These are phyloP conservation scores for Siphamia tubifer DNA, from an alignment of 2,113 vertebrate genomes.

Conservation along the genomic window DNA sequence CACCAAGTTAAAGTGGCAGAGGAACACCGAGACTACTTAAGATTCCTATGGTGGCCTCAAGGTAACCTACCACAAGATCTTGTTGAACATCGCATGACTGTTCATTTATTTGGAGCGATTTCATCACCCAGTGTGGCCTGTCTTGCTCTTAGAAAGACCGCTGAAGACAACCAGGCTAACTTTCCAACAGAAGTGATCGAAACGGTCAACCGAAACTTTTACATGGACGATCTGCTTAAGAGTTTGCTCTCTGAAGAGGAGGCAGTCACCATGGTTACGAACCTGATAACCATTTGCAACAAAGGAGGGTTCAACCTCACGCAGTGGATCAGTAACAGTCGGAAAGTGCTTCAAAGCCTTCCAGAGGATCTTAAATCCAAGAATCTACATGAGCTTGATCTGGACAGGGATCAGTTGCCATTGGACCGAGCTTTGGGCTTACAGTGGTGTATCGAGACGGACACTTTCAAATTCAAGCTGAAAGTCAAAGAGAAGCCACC, in stretches of 20 bases:
- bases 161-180: too few relatives aligned
- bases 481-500: not conserved
- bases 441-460: slow-evolving; percentile 6
- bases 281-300: not conserved
- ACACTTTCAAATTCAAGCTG: slow-evolving; percentile 13
- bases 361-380: not conserved
- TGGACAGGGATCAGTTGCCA: slow-evolving; percentile 1
- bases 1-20: too few relatives aligned
- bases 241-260: not conserved
- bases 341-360: not conserved
- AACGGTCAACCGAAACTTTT: not conserved
- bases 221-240: slow-evolving; percentile 19
- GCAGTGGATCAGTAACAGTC: slow-evolving; percentile 12
- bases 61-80: too few relatives aligned
- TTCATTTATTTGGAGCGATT: too few relatives aligned
- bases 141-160: too few relatives aligned
- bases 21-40: too few relatives aligned
- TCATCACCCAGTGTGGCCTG: too few relatives aligned
- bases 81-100: too few relatives aligned
- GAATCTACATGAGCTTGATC: not conserved
- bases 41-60: too few relatives aligned
- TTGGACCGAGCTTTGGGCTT: not conserved
- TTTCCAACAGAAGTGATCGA: too few relatives aligned
- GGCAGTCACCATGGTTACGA: not conserved
- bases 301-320: slow-evolving; percentile 15